Conservation (phyloP, 2,888 invertebrate species). For the Atherix ibis region DNA sequence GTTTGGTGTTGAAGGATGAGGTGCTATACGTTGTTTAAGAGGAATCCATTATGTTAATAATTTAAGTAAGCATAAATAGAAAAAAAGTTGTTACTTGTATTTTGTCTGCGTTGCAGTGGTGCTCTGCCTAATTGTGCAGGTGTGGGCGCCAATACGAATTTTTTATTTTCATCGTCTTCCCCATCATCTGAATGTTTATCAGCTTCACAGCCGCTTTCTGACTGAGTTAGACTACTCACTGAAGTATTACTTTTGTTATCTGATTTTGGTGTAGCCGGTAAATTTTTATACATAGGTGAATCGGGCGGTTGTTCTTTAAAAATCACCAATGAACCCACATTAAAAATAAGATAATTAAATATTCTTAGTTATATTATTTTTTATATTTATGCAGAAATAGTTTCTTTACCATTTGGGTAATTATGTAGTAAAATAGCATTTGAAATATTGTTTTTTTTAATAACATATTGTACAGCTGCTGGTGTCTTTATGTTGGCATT, state of each 20-base stretch:
- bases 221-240: conserved; percentile 9
- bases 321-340: too few species aligned
- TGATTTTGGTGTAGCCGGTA: conserved; percentile 32
- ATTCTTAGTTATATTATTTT: too few species aligned
- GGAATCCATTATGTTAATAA: too few species aligned
- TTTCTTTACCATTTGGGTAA: conserved; percentile 12
- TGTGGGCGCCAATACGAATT: conserved; percentile 77
- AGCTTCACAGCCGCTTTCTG: conserved; percentile 11
- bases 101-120: conserved; percentile 73
- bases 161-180: conserved; percentile 20
- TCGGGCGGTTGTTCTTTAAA: conserved; percentile 23
- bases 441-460: conserved; percentile 18
- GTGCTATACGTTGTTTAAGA: too few species aligned
- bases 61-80: too few species aligned
- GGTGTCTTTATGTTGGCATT: conserved; percentile 10
- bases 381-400: too few species aligned
- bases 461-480: conserved; percentile 21
- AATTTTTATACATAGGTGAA: conserved; percentile 26
- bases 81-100: too few species aligned
- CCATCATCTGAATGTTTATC: conserved; percentile 19
- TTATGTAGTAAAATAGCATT: conserved; percentile 14
- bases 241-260: conserved; percentile 3
- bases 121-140: conserved; percentile 86
- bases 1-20: too few species aligned
- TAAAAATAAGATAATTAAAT: too few species aligned